Evolutionary conservation across 2,113 vertebrate species (phyloP).

Genomic region (Amphiprion ocellaris): DNA sequence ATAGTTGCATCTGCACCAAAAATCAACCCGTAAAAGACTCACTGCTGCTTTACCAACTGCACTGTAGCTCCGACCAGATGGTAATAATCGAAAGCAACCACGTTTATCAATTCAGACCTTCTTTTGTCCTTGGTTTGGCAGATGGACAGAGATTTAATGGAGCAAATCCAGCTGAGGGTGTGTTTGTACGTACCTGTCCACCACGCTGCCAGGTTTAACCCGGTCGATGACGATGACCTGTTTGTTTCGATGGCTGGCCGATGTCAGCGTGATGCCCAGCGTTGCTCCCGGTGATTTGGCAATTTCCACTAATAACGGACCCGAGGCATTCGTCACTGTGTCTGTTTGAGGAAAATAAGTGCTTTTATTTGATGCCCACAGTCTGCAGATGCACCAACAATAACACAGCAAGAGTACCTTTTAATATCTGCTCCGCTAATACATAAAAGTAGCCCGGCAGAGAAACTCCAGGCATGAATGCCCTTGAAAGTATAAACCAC

Average conservation of each 20-base stretch:
- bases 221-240: constrained; percentile 94
- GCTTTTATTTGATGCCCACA: neutral
- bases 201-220: constrained; percentile 94
- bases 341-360: constrained; percentile 80
- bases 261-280: constrained; percentile 91
- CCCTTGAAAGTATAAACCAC: constrained; percentile 1
- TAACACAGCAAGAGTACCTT: neutral
- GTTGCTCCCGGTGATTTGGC: constrained; percentile 90
- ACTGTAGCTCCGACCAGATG: no score
- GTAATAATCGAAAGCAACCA: no score
- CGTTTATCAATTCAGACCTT: no score
- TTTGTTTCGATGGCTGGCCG: constrained; percentile 90
- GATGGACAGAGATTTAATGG: neutral
- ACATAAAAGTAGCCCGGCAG: neutral
- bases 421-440: neutral
- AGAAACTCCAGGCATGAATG: neutral
- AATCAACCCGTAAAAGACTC: no score
- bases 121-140: neutral
- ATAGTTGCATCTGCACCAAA: no score
- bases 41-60: no score
- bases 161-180: neutral
- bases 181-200: constrained; percentile 90
- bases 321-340: constrained; percentile 89
- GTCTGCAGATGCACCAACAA: neutral
- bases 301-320: constrained; percentile 95